Percentiles rank a stretch among this genome's conserved stretches.
These are phyloP conservation scores for Melopsittacus undulatus DNA, from an alignment of 2,797 vertebrate species.

Conservation along the genomic window DNA sequence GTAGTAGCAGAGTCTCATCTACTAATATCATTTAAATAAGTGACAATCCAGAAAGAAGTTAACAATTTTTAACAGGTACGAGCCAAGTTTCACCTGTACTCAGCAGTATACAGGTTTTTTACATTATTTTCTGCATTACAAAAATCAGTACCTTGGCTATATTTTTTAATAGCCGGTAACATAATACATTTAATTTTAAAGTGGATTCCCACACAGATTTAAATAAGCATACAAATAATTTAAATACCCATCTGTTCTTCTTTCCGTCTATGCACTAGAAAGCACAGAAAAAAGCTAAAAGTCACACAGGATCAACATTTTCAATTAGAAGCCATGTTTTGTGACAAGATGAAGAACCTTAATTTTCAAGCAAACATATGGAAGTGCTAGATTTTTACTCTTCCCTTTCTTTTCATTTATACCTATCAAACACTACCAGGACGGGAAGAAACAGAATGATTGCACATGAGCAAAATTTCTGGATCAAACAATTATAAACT, in stretches of 20 bases:
- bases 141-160: no score
- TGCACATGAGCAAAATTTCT: accelerated
- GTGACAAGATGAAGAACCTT: not conserved
- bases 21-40: no score
- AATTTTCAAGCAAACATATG: not conserved
- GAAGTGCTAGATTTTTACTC: not conserved
- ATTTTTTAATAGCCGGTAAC: no score
- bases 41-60: no score
- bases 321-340: not conserved
- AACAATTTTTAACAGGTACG: no score
- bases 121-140: no score
- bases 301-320: not conserved
- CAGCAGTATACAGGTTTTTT: no score
- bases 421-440: not conserved
- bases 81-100: no score
- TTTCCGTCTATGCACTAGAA: not conserved
- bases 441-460: not conserved
- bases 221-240: not conserved
- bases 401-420: not conserved
- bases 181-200: not conserved
- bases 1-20: no score
- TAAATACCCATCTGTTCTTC: not conserved
- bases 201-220: not conserved
- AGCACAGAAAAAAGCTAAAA: not conserved
- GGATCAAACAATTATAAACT: not conserved